Evolutionary conservation across 2,797 vertebrate species (phyloP), one percentile per base, ranked within the genome.

Genomic region (Pseudotriccus pelzelni): DNA sequence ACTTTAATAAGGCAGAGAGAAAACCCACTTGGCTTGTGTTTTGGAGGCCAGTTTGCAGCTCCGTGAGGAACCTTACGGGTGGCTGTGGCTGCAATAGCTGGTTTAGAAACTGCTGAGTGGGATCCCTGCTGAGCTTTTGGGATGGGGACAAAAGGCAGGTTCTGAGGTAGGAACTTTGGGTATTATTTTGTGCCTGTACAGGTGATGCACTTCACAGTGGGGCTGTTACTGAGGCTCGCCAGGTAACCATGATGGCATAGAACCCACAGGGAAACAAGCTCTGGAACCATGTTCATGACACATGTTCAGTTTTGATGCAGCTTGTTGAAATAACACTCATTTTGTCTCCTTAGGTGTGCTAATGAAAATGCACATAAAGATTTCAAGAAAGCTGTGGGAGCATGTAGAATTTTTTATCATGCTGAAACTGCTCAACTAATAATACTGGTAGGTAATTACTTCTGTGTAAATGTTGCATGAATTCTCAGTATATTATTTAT

Each of bases 371-470:
- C 99, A 49, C 99, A 99, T 97, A 99, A 99, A 97, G 99, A 99
- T 89, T 99, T 99, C 97, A 99, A 99, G 97, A 99, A 99, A 98
- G 99, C 99, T 14, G 99, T 99, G 86, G 99, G 98, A 97, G 99
- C 99, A 21, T 99, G 98, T 97, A 92, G 98, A 92, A 99, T 99
- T 91, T 98, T 99, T 95, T 99, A 99, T 97, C 98, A 98, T 92
- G 97, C 99, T 63, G 99, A 99, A 97, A 98, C 98, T 92, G 98
- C 98, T 97, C 98, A 99, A 36, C 98, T 99, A 91, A 96, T 99
- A 97, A 98, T 99, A 95, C 96, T 99, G 98, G 99, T 99, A 98
- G 98, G 96, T 96, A 91, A 67, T 87, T 90, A 24, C 18, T 52
- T 92, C 20, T 76, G 0, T 85, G 24, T 80, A 90, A 66, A 27